A percentile compares a stretch with the other conserved stretches of the same genome.
Conservation (phyloP, 2,113 vertebrate species). For the Melierax canorus region DNA sequence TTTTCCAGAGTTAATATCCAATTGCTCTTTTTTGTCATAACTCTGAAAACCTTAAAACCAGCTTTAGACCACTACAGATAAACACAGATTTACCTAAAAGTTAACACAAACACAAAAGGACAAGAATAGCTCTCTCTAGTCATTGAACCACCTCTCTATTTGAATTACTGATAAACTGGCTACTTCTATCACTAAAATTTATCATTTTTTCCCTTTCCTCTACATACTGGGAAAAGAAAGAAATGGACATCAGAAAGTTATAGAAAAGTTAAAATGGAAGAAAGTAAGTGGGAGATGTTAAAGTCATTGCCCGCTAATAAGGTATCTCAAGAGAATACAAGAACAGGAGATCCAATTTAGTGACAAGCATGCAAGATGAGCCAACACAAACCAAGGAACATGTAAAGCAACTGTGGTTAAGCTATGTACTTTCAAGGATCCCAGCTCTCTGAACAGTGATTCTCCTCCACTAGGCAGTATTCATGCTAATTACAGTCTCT, state of each 20-base stretch:
- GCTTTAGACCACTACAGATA: neutral
- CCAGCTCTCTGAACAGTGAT: neutral
- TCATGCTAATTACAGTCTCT: neutral
- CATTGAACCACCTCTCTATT: neutral
- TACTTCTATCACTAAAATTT: neutral
- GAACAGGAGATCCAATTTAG: neutral
- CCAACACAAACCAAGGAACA: neutral
- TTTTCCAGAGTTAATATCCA: slow-evolving; percentile 15
- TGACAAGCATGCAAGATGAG: rapidly evolving
- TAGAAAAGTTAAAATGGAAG: neutral
- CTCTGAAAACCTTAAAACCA: neutral
- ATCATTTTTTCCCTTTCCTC: neutral
- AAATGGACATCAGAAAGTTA: neutral
- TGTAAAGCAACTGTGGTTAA: neutral
- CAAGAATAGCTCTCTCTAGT: neutral
- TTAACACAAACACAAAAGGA: neutral
- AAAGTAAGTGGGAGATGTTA: neutral
- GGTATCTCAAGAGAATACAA: neutral
- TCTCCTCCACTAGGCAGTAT: neutral
- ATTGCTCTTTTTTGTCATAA: neutral
- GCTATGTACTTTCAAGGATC: neutral
- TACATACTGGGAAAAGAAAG: neutral
- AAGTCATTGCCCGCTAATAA: neutral
- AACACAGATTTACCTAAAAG: neutral
- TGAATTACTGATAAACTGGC: neutral